A percentile compares a stretch with the other conserved stretches of the same genome.
Evolutionary conservation across 37 sponge, comb jelly and placozoan species (phyloP).

Genomic region (Agelas oroides): DNA sequence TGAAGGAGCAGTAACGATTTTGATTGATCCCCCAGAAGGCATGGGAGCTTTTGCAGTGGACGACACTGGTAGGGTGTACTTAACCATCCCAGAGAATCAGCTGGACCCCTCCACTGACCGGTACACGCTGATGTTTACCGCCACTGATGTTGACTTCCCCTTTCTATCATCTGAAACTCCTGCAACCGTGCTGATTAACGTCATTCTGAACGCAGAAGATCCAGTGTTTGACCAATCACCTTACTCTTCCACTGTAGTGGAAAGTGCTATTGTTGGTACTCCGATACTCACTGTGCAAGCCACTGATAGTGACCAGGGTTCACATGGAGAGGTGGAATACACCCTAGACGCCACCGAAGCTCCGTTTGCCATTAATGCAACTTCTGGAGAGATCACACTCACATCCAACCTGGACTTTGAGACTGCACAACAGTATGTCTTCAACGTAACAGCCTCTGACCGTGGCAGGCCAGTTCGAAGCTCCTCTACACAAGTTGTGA

Average conservation of each 20-base stretch:
- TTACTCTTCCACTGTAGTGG: constrained; percentile 39
- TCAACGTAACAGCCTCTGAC: constrained; percentile 51
- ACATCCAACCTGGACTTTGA: constrained; percentile 47
- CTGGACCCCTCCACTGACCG: background rate
- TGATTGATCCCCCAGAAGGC: background rate
- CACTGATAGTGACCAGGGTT: constrained; percentile 52
- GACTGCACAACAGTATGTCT: background rate
- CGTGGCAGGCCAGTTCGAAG: background rate
- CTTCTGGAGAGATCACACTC: constrained; percentile 37
- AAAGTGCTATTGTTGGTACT: background rate
- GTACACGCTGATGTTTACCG: constrained; percentile 10
- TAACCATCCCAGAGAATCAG: constrained; percentile 19
- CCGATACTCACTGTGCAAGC: constrained; percentile 38
- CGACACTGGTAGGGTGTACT: constrained; percentile 1
- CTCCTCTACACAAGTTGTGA: background rate
- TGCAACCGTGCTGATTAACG: constrained; percentile 30
- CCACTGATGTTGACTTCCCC: background rate
- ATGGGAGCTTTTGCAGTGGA: constrained; percentile 14
- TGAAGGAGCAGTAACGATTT: background rate
- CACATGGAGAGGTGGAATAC: constrained; percentile 42
- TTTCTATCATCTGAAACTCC: background rate
- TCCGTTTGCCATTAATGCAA: constrained; percentile 29
- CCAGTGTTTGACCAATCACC: constrained; percentile 44
- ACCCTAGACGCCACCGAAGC: background rate
- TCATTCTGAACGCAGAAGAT: constrained; percentile 20